These are phyloP conservation scores for Drosophila macrospina DNA, from an alignment of 2,888 invertebrate genomes.

Conservation along the genomic window DNA sequence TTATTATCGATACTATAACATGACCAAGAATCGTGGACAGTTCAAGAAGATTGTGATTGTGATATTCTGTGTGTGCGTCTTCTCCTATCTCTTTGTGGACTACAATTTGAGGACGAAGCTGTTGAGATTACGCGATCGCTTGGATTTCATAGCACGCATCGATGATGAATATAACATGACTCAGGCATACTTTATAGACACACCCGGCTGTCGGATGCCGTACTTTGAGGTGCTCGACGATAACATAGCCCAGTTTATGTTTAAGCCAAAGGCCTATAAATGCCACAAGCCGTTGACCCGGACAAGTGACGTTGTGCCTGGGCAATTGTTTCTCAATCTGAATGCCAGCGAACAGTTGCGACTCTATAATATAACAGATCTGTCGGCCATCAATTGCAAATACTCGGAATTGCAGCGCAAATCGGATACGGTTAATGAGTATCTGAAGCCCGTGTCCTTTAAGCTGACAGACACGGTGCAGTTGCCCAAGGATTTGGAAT, in stretches of 20 bases:
- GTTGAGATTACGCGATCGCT: slow-evolving; percentile 78
- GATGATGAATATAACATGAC: slow-evolving; percentile 81
- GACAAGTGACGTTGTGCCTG: slow-evolving; percentile 66
- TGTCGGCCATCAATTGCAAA: slow-evolving; percentile 74
- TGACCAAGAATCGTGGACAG: slow-evolving; percentile 79
- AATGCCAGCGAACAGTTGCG: slow-evolving; percentile 69
- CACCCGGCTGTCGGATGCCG: slow-evolving; percentile 85
- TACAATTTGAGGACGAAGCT: slow-evolving; percentile 84
- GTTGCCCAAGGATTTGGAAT: slow-evolving; percentile 86
- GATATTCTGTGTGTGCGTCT: slow-evolving; percentile 81
- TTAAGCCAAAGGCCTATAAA: slow-evolving; percentile 68
- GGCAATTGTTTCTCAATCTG: slow-evolving; percentile 76
- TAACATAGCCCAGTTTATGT: slow-evolving; percentile 82
- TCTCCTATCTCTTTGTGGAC: slow-evolving; percentile 84
- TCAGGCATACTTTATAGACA: slow-evolving; percentile 84
- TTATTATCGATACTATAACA: slow-evolving; percentile 83
- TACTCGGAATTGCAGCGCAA: slow-evolving; percentile 78
- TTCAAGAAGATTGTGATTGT: slow-evolving; percentile 82
- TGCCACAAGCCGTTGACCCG: slow-evolving; percentile 78
- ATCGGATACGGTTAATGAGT: slow-evolving; percentile 73
- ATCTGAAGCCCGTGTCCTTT: slow-evolving; percentile 53
- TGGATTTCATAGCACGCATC: slow-evolving; percentile 82
- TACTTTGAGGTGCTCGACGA: slow-evolving; percentile 83
- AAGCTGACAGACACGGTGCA: slow-evolving; percentile 51
- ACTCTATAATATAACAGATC: slow-evolving; percentile 74